Evolutionary conservation across 1,140 invertebrate species (phyloP).

Genomic region (Ceratina australensis): DNA sequence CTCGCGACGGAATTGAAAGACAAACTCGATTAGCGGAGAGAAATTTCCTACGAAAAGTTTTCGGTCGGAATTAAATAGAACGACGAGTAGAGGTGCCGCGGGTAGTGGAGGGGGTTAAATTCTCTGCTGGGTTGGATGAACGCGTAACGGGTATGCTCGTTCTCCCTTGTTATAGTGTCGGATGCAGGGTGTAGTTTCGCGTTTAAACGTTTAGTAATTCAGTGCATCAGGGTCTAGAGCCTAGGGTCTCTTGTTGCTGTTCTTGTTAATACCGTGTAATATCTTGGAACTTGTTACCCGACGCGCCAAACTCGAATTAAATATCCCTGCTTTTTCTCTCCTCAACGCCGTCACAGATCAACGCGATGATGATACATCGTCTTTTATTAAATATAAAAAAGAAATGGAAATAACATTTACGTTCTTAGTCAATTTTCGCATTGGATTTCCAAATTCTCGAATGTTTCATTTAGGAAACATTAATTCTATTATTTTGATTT

Average conservation of each 20-base stretch:
- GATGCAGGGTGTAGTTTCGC: neutral
- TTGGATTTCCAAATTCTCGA: too few species aligned
- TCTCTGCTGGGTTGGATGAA: neutral
- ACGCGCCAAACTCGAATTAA: constrained; percentile 19
- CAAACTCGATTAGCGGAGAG: neutral
- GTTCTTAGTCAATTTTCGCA: too few species aligned
- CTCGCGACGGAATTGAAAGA: constrained; percentile 3
- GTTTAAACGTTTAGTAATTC: constrained; percentile 2
- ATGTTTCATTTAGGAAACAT: too few species aligned
- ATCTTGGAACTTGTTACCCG: neutral
- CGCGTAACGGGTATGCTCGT: neutral
- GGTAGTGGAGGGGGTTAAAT: neutral
- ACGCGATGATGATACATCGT: too few species aligned
- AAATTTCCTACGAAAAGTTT: neutral
- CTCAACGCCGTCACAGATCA: too few species aligned
- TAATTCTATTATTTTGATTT: too few species aligned
- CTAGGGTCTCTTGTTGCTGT: neutral
- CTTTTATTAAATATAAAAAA: too few species aligned
- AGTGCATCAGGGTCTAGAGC: neutral
- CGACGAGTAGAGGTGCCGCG: too few species aligned
- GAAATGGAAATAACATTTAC: too few species aligned
- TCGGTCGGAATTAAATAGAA: neutral
- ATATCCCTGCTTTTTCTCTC: too few species aligned
- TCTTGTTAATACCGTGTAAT: neutral
- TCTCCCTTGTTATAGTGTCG: neutral